phyloP scores from a whole-genome alignment of 2,888 invertebrate species.

The Junonia oenone region DNA sequence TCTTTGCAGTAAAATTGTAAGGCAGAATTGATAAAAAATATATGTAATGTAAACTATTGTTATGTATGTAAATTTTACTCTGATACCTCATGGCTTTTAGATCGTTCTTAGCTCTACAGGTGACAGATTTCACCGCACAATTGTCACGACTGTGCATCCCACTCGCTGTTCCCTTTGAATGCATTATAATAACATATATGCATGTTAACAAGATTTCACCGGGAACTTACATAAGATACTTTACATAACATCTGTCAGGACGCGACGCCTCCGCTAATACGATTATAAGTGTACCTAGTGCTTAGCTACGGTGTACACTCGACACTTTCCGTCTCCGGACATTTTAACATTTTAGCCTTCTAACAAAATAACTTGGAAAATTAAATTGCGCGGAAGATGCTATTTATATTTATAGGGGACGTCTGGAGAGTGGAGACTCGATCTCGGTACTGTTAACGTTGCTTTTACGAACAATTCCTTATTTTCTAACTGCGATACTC shows the following conservation, averaged over 20 bases:
- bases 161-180: constrained; percentile 19
- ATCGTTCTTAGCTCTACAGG: background rate
- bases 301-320: background rate
- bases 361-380: constrained; percentile 31
- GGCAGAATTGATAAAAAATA: too few relatives aligned
- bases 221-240: constrained; percentile 33
- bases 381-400: constrained; percentile 26
- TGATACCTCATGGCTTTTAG: too few relatives aligned
- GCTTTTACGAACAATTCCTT: background rate
- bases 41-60: too few relatives aligned
- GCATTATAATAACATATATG: constrained; percentile 27
- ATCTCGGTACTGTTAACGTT: background rate
- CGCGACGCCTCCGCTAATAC: constrained; percentile 53
- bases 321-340: constrained; percentile 18
- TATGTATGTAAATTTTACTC: too few relatives aligned
- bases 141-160: background rate
- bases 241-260: constrained; percentile 27
- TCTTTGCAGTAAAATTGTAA: too few relatives aligned
- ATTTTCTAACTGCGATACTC: background rate
- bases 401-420: constrained; percentile 14
- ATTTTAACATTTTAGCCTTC: constrained; percentile 30
- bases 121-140: background rate
- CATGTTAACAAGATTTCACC: constrained; percentile 38
- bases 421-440: constrained; percentile 1
- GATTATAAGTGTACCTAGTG: constrained; percentile 52